These are phyloP conservation scores for Cyaniris semiargus DNA, from an alignment of 2,888 invertebrate genomes.

Conservation along the genomic window DNA sequence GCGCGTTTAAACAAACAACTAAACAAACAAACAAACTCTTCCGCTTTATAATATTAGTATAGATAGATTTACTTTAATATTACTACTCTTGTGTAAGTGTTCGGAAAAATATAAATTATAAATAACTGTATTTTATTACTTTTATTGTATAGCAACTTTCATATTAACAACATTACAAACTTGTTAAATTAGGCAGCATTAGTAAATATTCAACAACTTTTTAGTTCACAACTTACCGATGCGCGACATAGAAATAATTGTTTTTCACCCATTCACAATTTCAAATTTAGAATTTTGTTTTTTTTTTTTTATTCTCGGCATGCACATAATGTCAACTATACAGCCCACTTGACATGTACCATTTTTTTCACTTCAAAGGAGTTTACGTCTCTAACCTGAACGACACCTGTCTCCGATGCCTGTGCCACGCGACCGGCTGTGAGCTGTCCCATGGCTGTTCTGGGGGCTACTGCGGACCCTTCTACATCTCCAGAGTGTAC, in stretches of 20 bases:
- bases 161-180: not conserved
- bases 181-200: not conserved
- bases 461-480: slow-evolving; percentile 82
- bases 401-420: slow-evolving; percentile 78
- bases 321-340: not conserved
- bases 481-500: slow-evolving; percentile 82
- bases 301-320: not conserved
- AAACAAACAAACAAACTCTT: too few relatives aligned
- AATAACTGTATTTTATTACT: too few relatives aligned
- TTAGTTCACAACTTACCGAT: too few relatives aligned
- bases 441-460: slow-evolving; percentile 76
- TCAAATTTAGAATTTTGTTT: not conserved
- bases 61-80: too few relatives aligned
- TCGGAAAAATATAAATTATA: too few relatives aligned
- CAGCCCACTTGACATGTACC: not conserved
- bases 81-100: too few relatives aligned
- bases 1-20: too few relatives aligned
- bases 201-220: not conserved
- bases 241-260: too few relatives aligned
- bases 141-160: not conserved
- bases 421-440: slow-evolving; percentile 82
- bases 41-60: too few relatives aligned
- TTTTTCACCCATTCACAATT: not conserved
- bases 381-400: slow-evolving; percentile 71
- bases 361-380: slow-evolving; percentile 48